Percentiles rank a stretch among this genome's conserved stretches.
Conservation (phyloP, 1,140 invertebrate species). For the Lepidurus couesii region DNA sequence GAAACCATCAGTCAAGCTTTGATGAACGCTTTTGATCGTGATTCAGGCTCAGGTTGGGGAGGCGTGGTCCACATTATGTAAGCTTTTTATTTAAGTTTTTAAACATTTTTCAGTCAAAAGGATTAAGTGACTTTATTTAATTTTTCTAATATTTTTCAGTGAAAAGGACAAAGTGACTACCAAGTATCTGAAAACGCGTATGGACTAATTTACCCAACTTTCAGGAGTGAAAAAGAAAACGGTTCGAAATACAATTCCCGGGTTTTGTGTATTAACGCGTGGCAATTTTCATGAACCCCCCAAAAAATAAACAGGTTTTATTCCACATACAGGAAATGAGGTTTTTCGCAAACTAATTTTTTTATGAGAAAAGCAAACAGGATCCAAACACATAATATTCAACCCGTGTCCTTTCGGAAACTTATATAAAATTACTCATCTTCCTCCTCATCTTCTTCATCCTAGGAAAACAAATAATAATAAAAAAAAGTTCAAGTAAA, state of each 20-base stretch:
- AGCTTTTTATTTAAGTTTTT: constrained; percentile 46
- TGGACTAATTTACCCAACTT: constrained; percentile 84
- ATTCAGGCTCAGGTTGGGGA: constrained; percentile 97
- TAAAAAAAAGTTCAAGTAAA: not conserved
- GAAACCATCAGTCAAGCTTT: constrained; percentile 95
- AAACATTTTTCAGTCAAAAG: not conserved
- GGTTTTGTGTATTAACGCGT: constrained; percentile 22
- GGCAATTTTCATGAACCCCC: not conserved
- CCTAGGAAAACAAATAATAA: not conserved
- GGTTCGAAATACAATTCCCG: constrained; percentile 15
- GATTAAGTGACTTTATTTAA: not conserved
- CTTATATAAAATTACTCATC: not conserved
- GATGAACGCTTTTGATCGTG: constrained; percentile 92
- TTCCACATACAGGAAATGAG: not conserved
- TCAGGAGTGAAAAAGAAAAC: not conserved
- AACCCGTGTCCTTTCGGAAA: constrained; percentile 6
- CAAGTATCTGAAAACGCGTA: constrained; percentile 79
- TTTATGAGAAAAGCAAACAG: constrained; percentile 5
- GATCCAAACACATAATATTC: constrained; percentile 15
- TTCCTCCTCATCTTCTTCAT: not conserved
- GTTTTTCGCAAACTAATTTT: constrained; percentile 7
- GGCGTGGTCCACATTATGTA: constrained; percentile 92
- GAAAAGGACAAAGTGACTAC: constrained; percentile 91
- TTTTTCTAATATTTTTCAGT: constrained; percentile 52
- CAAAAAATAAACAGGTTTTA: not conserved